Evolutionary conservation across 2,113 vertebrate genomes (phyloP), one percentile per base, ranked within the genome.

Genomic region (Phocoena sinus): DNA sequence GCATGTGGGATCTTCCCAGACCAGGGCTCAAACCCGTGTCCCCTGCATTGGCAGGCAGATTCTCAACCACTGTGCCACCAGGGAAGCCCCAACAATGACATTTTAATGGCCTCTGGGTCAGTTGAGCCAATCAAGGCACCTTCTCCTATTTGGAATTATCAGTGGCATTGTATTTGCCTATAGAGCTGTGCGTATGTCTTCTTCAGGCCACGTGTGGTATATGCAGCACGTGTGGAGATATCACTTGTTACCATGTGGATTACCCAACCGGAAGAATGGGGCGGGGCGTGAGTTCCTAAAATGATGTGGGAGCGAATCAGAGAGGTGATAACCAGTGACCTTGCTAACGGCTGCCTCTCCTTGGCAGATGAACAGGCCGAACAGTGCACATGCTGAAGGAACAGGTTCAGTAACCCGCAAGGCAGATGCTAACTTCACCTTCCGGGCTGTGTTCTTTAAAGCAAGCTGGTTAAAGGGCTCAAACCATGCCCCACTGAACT

Each of bases 121-220:
- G 44, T 18, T 88, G 93, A 95, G 67, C 33, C 80, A 38, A 41
- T 89, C 76, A 84, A 74, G 83, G 70, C 38, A 56, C 6, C 47
- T 82, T 33, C 47, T 77, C n/a, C 44, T 80, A 13, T 82, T 50
- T 60, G 83, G 65, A 53, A 63, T 94, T 38, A 41, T 10, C 23
- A 14, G 15, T 4, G 47, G 38, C 25, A 36, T 38, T n/a, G 11
- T 83, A 31, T 63, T 67, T 70, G 74, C 73, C 68, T 26, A 11
- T 44, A 56, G 63, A 91, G 18, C 80, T 50, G 47, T 38, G 12
- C 0, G 9, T 18, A 1, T 60, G 36, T 38, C 82, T 47, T 85
- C 89, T 44, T 14, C 12, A 33, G 47, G 44, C 60, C 36, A 53
- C 56, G 8, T 77, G 38, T 36, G 33, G 6, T 20, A 11, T 12